Conservation (phyloP, 2,888 invertebrate genomes). For the Drosophila demipolita region DNA sequence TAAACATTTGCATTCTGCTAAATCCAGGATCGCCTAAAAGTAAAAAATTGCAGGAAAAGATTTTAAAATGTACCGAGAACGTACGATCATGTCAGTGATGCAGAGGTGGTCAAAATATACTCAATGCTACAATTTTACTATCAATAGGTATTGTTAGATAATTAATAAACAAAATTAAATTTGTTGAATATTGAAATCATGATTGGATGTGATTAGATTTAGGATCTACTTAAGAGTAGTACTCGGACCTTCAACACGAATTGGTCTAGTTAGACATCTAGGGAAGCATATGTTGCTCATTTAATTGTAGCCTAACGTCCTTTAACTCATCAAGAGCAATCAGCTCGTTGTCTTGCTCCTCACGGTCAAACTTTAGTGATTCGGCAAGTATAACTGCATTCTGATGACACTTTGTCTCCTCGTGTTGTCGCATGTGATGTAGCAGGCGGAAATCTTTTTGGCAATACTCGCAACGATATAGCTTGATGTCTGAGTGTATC, state of each 20-base stretch:
- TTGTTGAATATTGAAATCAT: not conserved
- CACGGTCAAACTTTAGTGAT: slow-evolving; percentile 53
- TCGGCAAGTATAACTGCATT: slow-evolving; percentile 76
- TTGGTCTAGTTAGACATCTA: slow-evolving; percentile 20
- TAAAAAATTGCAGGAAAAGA: not conserved
- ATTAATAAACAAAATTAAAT: not conserved
- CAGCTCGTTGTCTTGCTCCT: slow-evolving; percentile 54
- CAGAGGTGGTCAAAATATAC: not conserved
- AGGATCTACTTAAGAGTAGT: slow-evolving; percentile 23
- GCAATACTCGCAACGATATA: slow-evolving; percentile 82
- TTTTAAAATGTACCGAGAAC: not conserved
- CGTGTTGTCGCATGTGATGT: slow-evolving; percentile 84
- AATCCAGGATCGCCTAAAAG: not conserved
- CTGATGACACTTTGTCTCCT: slow-evolving; percentile 82
- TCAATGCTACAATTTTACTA: not conserved
- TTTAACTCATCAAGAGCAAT: slow-evolving; percentile 46
- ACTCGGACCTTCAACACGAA: slow-evolving; percentile 7
- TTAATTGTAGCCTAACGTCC: slow-evolving; percentile 39
- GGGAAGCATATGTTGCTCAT: slow-evolving; percentile 32
- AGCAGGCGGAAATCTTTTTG: slow-evolving; percentile 83
- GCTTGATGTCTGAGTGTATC: slow-evolving; percentile 82
- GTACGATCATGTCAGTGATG: not conserved
- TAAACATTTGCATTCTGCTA: not conserved
- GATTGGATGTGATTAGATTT: slow-evolving; percentile 9
- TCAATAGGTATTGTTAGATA: not conserved